Base-by-base conservation (phyloP, 2,113 vertebrate species). In the Monopterus albus region DNA sequence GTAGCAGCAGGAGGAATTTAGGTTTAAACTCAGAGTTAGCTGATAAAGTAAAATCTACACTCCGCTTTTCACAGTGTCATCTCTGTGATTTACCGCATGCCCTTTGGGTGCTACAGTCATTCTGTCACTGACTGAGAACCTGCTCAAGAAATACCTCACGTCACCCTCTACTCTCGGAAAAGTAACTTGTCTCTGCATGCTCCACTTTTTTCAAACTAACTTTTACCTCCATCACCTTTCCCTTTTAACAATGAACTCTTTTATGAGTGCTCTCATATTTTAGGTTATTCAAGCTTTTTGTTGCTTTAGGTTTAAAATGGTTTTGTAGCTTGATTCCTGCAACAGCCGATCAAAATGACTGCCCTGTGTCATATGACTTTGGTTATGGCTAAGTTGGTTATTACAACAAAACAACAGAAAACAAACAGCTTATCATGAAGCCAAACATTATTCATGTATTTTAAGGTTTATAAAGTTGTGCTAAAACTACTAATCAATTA, bases 141-240 rank as follows among this genome's bases (percentile, higher is more conserved):
- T 70, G 75, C 47, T 82, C 70, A 39, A 55, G 50, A 82, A 79
- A 78, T 26, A 38, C 8, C 71, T 85, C 71, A 75, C 62, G 49
- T 79, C 8, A 9, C 9, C 46, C 7, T 68, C 51, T 28, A 39
- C 66, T 50, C 47, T 26, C 74, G 65, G 57, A 56, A 28, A 58
- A 63, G 69, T 36, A 17, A 45, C 59, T 72, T 31, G 15, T 59
- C 40, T 71, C 66, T 7, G 1, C 75, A 65, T 25, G 4, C 51
- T 66, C 25, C 8, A 49, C 56, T 49, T 28, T 38, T 58, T 38
- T 58, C 66, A 67, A 45, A 29, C 61, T 31, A 61, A 69, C 38
- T 28, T n/a, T 7, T 23, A 52, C 57, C 56, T 47, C 31, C 69
- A 58, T 60, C 75, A 64, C 36, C 21, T 31, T 40, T 72, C 49